Evolutionary conservation across 2,888 invertebrate genomes (phyloP).

Genomic region (Plusia festucae): DNA sequence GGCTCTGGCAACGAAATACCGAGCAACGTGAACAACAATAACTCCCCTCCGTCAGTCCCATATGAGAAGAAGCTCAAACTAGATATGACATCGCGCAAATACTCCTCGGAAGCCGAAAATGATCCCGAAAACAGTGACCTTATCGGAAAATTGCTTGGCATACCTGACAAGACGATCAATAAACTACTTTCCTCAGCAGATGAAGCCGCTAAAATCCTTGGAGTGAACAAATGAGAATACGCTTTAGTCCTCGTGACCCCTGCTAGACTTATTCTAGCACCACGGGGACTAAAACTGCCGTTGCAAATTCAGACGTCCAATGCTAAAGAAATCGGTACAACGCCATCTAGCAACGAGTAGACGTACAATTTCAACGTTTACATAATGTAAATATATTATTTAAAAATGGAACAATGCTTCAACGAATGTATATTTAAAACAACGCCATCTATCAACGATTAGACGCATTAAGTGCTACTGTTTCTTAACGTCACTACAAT

Average conservation of each 20-base stretch:
- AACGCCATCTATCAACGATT: slow-evolving; percentile 70
- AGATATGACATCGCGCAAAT: slow-evolving; percentile 85
- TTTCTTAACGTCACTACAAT: slow-evolving; percentile 38
- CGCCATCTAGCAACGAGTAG: slow-evolving; percentile 78
- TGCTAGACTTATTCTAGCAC: slow-evolving; percentile 83
- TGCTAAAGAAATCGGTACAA: slow-evolving; percentile 66
- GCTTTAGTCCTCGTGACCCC: slow-evolving; percentile 87
- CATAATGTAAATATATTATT: slow-evolving; percentile 33
- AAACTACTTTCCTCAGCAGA: slow-evolving; percentile 94
- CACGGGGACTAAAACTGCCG: slow-evolving; percentile 83
- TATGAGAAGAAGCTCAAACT: slow-evolving; percentile 88
- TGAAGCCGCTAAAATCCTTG: slow-evolving; percentile 96
- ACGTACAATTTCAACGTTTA: slow-evolving; percentile 45
- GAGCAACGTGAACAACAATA: slow-evolving; percentile 87
- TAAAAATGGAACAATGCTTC: slow-evolving; percentile 47
- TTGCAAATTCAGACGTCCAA: slow-evolving; percentile 65
- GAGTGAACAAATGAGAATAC: slow-evolving; percentile 93
- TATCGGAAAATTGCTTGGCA: slow-evolving; percentile 96
- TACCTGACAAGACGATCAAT: slow-evolving; percentile 96
- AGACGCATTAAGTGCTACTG: slow-evolving; percentile 47
- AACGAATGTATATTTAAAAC: slow-evolving; percentile 54
- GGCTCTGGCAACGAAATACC: slow-evolving; percentile 84
- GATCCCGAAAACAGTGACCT: slow-evolving; percentile 92
- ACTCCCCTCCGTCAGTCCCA: slow-evolving; percentile 88
- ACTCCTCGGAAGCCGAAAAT: slow-evolving; percentile 85